Percentiles rank a stretch among this genome's conserved stretches.
Conservation (phyloP, 2,888 invertebrate genomes). For the Xestia xanthographa region DNA sequence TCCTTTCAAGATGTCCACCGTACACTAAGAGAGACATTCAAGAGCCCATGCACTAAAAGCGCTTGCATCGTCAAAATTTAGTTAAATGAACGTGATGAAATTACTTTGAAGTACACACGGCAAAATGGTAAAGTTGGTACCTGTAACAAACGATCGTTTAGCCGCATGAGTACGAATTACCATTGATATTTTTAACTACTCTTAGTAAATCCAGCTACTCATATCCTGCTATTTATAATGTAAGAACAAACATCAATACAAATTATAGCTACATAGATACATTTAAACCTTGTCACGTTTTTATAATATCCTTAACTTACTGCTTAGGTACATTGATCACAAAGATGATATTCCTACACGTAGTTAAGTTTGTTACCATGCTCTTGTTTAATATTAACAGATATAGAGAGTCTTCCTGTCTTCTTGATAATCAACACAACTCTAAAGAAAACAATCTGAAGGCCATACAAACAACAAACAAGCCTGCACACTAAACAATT, state of each 20-base stretch:
- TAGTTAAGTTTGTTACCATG: background rate
- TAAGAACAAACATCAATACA: background rate
- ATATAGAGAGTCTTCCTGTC: too few species aligned
- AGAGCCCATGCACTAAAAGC: background rate
- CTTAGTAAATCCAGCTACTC: background rate
- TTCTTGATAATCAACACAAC: background rate
- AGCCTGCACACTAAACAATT: slow-evolving; percentile 7
- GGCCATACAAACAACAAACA: background rate
- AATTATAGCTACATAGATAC: background rate
- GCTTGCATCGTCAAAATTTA: slow-evolving; percentile 13
- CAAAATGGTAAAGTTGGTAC: background rate
- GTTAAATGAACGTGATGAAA: background rate
- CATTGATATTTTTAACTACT: background rate
- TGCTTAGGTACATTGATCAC: background rate
- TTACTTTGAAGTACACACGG: slow-evolving; percentile 11
- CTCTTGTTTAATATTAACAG: background rate
- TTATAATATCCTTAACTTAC: background rate
- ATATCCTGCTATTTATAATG: background rate
- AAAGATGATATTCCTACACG: background rate
- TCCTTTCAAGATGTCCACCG: slow-evolving; percentile 13
- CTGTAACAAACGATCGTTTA: too few species aligned
- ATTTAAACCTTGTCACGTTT: background rate
- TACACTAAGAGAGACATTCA: background rate
- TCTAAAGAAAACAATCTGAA: background rate
- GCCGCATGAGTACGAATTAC: background rate